Base-by-base conservation (phyloP, 2,797 vertebrate species). In the Pristis pectinata region DNA sequence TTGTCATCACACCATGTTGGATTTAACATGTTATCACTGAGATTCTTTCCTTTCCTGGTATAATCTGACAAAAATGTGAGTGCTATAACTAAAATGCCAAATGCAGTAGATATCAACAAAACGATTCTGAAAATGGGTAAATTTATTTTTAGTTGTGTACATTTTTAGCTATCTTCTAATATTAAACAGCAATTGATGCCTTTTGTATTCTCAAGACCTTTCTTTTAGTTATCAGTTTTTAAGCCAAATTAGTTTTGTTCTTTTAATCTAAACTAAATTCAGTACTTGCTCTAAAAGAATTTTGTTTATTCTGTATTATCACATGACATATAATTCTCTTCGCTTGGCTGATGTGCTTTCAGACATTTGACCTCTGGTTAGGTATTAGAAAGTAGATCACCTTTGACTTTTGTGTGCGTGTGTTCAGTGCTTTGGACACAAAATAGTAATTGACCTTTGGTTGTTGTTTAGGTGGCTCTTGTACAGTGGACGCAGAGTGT, bases 401-500 rank as follows among this genome's bases (percentile, higher is more conserved):
- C 41, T 87, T 82, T 8, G 22, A 37, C 37, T 0, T 95, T 70
- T 70, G 87, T 95, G 74, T 67, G 72, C 0, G 76, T 94, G 37
- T 10, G 17, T 95, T 94, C 95, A 67, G 3, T 19, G 30, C 94
- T 15, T 93, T 95, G 95, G 95, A 74, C 94, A 1, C 83, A 89
- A 89, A 1, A 82, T 10, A 95, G 72, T 94, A 22, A 95, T 44
- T 96, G 89, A 95, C 37, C 8, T 85, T 95, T 95, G 92, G 94
- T 94, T 34, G 94, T 94, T 95, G 59, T 95, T 95, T 95, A 99
- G 98, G 98, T 98, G 95, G 98, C 99, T 61, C 96, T 99, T 95
- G 99, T 99, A 94, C 97, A 96, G 24, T 99, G 99, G 99, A 99
- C 99, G 0, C 97, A 99, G 97, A 99, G 98, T 17, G 98, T 99